Percentiles rank a stretch among this genome's conserved stretches.
phyloP scores from a whole-genome alignment of 2,113 vertebrate species.

The Colistium nudipinnis region DNA sequence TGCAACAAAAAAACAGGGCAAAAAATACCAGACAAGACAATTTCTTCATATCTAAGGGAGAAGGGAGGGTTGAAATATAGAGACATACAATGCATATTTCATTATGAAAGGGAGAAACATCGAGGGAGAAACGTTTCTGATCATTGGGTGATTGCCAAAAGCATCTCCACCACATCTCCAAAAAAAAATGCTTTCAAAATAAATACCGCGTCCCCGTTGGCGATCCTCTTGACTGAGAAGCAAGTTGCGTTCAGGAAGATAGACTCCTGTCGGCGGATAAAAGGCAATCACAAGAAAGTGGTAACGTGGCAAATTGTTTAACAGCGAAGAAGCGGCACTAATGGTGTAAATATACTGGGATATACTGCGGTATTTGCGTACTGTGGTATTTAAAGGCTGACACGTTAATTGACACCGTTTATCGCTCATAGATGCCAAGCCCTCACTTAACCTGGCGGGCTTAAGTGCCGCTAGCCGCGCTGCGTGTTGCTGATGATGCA shows the following conservation, averaged over 20 bases:
- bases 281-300: not conserved
- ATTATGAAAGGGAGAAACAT: too few species aligned
- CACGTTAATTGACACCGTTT: slow-evolving; percentile 27
- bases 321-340: slow-evolving; percentile 4
- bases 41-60: slow-evolving; percentile 11
- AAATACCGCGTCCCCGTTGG: too few species aligned
- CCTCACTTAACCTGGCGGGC: slow-evolving; percentile 27
- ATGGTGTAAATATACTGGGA: slow-evolving; percentile 9
- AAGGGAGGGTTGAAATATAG: slow-evolving; percentile 25
- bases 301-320: not conserved
- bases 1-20: not conserved
- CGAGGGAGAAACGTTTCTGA: too few species aligned
- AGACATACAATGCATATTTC: slow-evolving; percentile 35
- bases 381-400: slow-evolving; percentile 8
- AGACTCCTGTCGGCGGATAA: not conserved
- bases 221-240: too few species aligned
- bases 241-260: not conserved
- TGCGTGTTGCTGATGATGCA: slow-evolving; percentile 32
- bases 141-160: not conserved
- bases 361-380: slow-evolving; percentile 1
- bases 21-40: not conserved
- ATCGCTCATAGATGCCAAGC: slow-evolving; percentile 25
- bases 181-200: too few species aligned
- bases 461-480: slow-evolving; percentile 12
- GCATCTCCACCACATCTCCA: not conserved